These are phyloP conservation scores for Apodemia mormo DNA, from an alignment of 2,888 invertebrate species.

Conservation along the genomic window DNA sequence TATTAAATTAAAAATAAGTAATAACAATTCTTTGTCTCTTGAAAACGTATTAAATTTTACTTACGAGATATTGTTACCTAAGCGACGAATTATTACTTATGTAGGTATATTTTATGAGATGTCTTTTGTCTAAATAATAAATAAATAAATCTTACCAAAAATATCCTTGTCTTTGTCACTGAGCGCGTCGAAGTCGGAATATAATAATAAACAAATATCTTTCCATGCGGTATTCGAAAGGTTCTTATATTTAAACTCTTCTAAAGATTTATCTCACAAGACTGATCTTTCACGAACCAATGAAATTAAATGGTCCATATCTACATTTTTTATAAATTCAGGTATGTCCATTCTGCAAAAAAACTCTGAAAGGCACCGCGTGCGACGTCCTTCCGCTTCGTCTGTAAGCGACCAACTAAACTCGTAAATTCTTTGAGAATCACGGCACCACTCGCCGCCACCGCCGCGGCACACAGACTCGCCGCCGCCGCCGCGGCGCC, in stretches of 20 bases:
- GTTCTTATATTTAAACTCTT: not conserved
- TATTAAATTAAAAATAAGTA: too few relatives aligned
- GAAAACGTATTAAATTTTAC: too few relatives aligned
- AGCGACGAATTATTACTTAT: too few relatives aligned
- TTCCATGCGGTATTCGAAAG: not conserved
- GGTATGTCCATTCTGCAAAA: not conserved
- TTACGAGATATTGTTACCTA: too few relatives aligned
- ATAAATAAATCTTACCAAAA: too few relatives aligned
- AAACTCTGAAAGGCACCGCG: not conserved
- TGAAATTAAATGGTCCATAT: not conserved
- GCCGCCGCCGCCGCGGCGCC: not conserved
- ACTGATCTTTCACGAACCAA: too few relatives aligned
- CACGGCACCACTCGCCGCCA: not conserved
- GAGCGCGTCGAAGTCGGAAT: not conserved
- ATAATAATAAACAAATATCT: not conserved
- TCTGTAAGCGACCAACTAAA: not conserved
- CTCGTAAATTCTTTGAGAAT: not conserved
- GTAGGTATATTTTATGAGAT: too few relatives aligned
- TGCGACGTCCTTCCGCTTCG: not conserved
- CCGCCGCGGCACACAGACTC: not conserved
- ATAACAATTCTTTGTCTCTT: too few relatives aligned
- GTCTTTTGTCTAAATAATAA: too few relatives aligned
- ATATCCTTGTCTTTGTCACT: too few relatives aligned
- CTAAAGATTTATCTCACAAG: not conserved
- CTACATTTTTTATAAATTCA: not conserved